A percentile compares a stretch with the other conserved stretches of the same genome.
Conservation (phyloP, 2,888 invertebrate genomes). For the Thyatira batis region DNA sequence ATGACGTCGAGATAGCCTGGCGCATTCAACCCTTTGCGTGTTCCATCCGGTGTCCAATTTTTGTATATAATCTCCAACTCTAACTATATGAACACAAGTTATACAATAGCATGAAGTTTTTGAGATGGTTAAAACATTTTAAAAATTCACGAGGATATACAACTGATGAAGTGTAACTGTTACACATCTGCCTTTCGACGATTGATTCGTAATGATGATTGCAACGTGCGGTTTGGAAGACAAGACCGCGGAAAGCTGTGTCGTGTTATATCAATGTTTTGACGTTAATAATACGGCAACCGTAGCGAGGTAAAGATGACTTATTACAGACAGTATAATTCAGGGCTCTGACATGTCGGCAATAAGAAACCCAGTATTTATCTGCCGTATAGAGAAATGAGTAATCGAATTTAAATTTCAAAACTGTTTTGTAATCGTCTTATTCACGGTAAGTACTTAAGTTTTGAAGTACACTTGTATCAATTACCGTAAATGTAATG, state of each 20-base stretch:
- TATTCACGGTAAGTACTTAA: constrained; percentile 24
- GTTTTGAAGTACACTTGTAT: constrained; percentile 1
- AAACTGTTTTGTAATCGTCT: constrained; percentile 36
- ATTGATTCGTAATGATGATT: constrained; percentile 60
- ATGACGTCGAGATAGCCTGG: constrained; percentile 61
- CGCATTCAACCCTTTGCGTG: constrained; percentile 58
- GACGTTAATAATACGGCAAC: constrained; percentile 66
- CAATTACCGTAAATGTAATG: not conserved
- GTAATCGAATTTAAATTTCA: constrained; percentile 35
- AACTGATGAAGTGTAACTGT: constrained; percentile 69
- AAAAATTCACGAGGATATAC: constrained; percentile 21
- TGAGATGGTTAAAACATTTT: constrained; percentile 26
- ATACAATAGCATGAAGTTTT: constrained; percentile 15
- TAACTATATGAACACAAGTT: constrained; percentile 19
- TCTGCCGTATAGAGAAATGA: constrained; percentile 31
- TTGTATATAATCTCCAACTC: constrained; percentile 24
- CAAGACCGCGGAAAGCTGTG: constrained; percentile 57
- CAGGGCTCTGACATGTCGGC: constrained; percentile 43
- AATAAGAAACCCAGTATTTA: constrained; percentile 37
- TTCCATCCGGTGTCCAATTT: constrained; percentile 34
- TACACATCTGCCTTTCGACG: constrained; percentile 71
- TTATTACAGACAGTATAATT: constrained; percentile 66
- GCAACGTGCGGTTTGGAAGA: constrained; percentile 64
- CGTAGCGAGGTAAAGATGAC: constrained; percentile 55
- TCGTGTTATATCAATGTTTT: constrained; percentile 59